Evolutionary conservation across 2,888 invertebrate species (phyloP).

Genomic region (Clunio marinus): DNA sequence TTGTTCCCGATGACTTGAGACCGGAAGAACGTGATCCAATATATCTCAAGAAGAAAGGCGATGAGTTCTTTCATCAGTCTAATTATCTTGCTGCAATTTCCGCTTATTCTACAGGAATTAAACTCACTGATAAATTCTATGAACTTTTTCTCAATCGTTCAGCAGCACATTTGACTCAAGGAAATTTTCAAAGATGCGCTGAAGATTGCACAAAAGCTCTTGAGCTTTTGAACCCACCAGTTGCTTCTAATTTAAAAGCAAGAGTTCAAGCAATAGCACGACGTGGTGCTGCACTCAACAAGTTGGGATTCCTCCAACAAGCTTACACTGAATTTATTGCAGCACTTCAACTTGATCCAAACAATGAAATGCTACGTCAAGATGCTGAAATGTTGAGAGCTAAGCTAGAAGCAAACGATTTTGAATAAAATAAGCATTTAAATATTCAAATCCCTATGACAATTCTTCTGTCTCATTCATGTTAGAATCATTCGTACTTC

Average conservation of each 20-base stretch:
- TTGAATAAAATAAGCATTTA: no score
- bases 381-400: constrained; percentile 47
- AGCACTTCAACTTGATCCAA: constrained; percentile 63
- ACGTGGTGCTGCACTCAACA: constrained; percentile 68
- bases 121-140: constrained; percentile 65
- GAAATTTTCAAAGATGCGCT: constrained; percentile 67
- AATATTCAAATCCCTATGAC: no score
- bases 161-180: constrained; percentile 71
- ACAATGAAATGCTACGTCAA: constrained; percentile 58
- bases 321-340: constrained; percentile 71
- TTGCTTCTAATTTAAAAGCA: constrained; percentile 65
- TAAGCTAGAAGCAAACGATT: constrained; percentile 38
- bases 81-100: constrained; percentile 77
- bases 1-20: constrained; percentile 65
- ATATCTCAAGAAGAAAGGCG: constrained; percentile 77
- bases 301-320: constrained; percentile 64
- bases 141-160: constrained; percentile 73
- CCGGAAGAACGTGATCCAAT: constrained; percentile 78
- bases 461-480: no score
- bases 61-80: constrained; percentile 67
- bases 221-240: constrained; percentile 68
- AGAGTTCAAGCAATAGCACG: constrained; percentile 70
- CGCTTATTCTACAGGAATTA: constrained; percentile 75
- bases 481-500: no score
- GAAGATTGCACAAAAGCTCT: constrained; percentile 64